Conservation (phyloP, 30 jellyfish, hydroid and myxozoan species). For the Aurelia sp. region DNA sequence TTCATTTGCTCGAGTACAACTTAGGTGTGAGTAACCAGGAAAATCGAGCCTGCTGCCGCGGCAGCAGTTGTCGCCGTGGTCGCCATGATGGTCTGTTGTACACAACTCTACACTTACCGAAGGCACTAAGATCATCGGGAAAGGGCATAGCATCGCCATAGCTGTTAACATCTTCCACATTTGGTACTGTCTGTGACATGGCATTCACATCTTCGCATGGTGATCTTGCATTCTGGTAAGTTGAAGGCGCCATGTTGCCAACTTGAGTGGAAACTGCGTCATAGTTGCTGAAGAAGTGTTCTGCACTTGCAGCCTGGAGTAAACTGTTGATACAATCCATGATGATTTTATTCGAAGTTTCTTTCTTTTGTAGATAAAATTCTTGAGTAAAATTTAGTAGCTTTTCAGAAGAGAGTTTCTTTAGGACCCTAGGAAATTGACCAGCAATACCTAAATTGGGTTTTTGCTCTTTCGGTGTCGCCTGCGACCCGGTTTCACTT, state of each 20-base stretch:
- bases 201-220: conserved; percentile 74
- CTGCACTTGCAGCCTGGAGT: conserved; percentile 96
- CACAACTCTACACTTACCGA: conserved; percentile 34
- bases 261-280: conserved; percentile 53
- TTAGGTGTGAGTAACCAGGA: neutral
- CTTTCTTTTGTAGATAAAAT: conserved; percentile 6
- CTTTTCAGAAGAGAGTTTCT: conserved; percentile 19
- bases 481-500: conserved; percentile 76
- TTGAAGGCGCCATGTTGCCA: conserved; percentile 24
- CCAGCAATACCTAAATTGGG: conserved; percentile 79
- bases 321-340: conserved; percentile 88
- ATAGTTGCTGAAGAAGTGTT: conserved; percentile 89
- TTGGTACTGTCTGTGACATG: conserved; percentile 94
- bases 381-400: too few relatives aligned
- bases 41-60: neutral
- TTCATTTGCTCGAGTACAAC: too few relatives aligned
- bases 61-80: neutral
- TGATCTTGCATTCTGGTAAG: conserved; percentile 58
- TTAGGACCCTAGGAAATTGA: conserved; percentile 78
- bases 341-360: conserved; percentile 28
- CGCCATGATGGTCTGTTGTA: neutral
- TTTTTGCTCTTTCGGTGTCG: conserved; percentile 77
- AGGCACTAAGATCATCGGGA: conserved; percentile 66
- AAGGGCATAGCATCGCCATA: conserved; percentile 80
- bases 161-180: conserved; percentile 72